Evolutionary conservation across 2,797 vertebrate genomes (phyloP).

Genomic region (Lophius americanus): DNA sequence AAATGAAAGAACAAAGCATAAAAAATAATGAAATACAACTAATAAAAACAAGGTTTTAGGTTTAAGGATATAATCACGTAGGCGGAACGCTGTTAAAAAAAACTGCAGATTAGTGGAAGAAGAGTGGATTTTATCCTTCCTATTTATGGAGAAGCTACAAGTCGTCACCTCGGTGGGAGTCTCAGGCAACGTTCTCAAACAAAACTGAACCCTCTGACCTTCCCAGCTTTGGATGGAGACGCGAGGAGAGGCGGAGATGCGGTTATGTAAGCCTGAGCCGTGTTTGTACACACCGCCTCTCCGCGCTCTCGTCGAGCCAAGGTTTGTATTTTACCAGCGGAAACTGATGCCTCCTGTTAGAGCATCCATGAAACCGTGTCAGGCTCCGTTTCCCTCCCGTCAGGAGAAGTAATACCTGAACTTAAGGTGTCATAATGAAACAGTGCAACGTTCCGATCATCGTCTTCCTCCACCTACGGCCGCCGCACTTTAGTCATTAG

Average conservation of each 20-base stretch:
- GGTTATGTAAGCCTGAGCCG: slow-evolving; percentile 60
- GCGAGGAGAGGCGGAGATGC: slow-evolving; percentile 46
- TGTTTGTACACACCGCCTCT: slow-evolving; percentile 30
- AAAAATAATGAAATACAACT: too few species aligned
- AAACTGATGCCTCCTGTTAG: slow-evolving; percentile 45
- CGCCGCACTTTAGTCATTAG: slow-evolving; percentile 42
- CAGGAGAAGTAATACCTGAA: slow-evolving; percentile 52
- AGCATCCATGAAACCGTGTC: slow-evolving; percentile 48
- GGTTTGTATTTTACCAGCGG: slow-evolving; percentile 59
- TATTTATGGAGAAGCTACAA: slow-evolving; percentile 35
- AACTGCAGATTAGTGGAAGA: slow-evolving; percentile 13
- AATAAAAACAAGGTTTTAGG: too few species aligned
- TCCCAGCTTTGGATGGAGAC: slow-evolving; percentile 42
- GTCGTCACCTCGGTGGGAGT: not conserved
- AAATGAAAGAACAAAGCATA: too few species aligned
- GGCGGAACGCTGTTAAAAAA: slow-evolving; percentile 14
- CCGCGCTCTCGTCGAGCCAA: slow-evolving; percentile 39
- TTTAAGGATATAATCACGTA: slow-evolving; percentile 57
- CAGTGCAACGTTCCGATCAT: slow-evolving; percentile 25
- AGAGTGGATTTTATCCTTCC: slow-evolving; percentile 15
- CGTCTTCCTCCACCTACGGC: slow-evolving; percentile 28
- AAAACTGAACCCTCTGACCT: slow-evolving; percentile 47
- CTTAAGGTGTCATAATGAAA: slow-evolving; percentile 37
- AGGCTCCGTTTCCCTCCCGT: slow-evolving; percentile 47
- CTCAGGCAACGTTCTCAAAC: slow-evolving; percentile 10